A percentile compares a stretch with the other conserved stretches of the same genome.
phyloP scores from a whole-genome alignment of 2,797 vertebrate species.

The Danio choprae region DNA sequence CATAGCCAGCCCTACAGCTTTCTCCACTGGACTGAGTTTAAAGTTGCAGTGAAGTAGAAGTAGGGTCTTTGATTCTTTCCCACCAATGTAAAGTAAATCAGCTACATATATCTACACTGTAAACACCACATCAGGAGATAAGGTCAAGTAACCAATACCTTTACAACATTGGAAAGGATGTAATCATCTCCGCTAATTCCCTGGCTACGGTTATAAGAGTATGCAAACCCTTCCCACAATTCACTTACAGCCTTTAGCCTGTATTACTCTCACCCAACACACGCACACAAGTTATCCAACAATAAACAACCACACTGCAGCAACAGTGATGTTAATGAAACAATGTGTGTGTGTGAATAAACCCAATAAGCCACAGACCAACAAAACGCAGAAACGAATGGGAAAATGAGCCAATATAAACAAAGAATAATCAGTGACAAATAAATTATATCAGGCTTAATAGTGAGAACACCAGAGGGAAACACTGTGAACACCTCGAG shows the following conservation, averaged over 20 bases:
- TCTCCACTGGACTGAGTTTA: slow-evolving; percentile 6
- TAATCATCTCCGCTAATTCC: background rate
- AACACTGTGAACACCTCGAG: background rate
- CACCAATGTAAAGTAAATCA: too few relatives aligned
- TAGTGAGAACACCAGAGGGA: slow-evolving; percentile 31
- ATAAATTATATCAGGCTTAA: slow-evolving; percentile 15
- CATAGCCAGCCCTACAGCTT: background rate
- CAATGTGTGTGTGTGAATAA: background rate
- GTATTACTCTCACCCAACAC: background rate
- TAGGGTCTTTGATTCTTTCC: background rate
- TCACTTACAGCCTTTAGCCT: background rate
- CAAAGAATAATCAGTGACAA: background rate
- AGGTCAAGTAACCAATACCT: slow-evolving; percentile 1
- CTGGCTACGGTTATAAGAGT: slow-evolving; percentile 1
- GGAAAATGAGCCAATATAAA: slow-evolving; percentile 37
- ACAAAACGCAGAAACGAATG: background rate
- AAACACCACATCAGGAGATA: background rate
- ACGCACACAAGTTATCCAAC: background rate
- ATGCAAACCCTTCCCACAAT: slow-evolving; percentile 5
- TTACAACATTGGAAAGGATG: background rate
- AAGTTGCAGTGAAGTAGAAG: background rate
- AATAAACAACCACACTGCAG: slow-evolving; percentile 19
- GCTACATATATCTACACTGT: background rate
- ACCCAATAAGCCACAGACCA: slow-evolving; percentile 10
- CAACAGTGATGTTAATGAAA: background rate